phyloP scores from a whole-genome alignment of 2,888 invertebrate genomes.

The Leptopilina drosophilae region DNA sequence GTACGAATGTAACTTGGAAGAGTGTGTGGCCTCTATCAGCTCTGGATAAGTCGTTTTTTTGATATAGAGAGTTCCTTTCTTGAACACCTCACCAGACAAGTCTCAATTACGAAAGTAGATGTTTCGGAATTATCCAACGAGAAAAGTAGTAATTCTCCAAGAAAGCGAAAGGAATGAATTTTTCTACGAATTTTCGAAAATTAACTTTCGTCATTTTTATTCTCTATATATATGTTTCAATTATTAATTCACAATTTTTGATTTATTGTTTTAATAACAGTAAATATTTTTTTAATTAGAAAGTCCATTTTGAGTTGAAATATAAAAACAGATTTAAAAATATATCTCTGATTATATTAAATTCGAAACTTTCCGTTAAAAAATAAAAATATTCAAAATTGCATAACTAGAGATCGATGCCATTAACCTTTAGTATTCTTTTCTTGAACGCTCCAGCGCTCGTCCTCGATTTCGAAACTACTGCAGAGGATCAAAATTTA shows the following conservation, averaged over 20 bases:
- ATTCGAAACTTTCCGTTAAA: not conserved
- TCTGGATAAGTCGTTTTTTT: slow-evolving; percentile 6
- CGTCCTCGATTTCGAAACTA: slow-evolving; percentile 14
- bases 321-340: not conserved
- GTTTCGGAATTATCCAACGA: not conserved
- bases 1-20: slow-evolving; percentile 13
- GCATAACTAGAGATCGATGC: not conserved
- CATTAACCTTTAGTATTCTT: not conserved
- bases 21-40: slow-evolving; percentile 11
- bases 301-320: not conserved
- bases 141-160: slow-evolving; percentile 4
- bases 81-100: slow-evolving; percentile 14
- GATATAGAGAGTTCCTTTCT: slow-evolving; percentile 35
- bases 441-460: not conserved
- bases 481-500: not conserved
- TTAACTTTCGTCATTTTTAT: not conserved
- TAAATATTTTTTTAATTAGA: too few relatives aligned
- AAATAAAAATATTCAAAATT: not conserved
- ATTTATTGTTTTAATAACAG: too few relatives aligned
- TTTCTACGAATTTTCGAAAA: not conserved
- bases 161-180: slow-evolving; percentile 21
- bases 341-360: not conserved
- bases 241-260: not conserved
- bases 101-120: slow-evolving; percentile 19
- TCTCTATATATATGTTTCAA: not conserved